These are phyloP conservation scores for Triops cancriformis DNA, from an alignment of 1,140 invertebrate genomes.

Conservation along the genomic window DNA sequence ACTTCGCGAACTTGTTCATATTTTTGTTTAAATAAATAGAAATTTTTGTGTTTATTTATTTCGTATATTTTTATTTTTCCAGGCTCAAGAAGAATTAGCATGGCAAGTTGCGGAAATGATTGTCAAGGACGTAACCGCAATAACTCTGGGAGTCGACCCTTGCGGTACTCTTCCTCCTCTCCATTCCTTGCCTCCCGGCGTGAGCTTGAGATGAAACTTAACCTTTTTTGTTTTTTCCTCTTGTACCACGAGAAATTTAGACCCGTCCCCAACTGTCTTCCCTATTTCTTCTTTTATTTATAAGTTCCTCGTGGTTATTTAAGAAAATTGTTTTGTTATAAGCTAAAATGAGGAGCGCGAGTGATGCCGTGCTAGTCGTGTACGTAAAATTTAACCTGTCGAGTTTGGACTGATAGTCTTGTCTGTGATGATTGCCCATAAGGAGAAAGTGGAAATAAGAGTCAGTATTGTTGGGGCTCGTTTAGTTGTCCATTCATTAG, in stretches of 20 bases:
- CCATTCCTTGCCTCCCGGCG: neutral
- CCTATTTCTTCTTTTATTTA: neutral
- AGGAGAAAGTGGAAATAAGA: neutral
- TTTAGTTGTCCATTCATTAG: neutral
- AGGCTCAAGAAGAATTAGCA: conserved; percentile 85
- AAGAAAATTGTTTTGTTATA: neutral
- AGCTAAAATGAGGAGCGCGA: neutral
- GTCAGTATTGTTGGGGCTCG: neutral
- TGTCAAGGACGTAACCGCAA: conserved; percentile 77
- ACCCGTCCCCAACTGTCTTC: neutral
- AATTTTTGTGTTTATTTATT: conserved; percentile 18
- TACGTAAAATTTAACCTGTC: neutral
- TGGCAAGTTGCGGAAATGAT: conserved; percentile 93
- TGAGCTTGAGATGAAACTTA: neutral
- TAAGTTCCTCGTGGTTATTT: neutral
- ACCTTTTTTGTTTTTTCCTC: neutral
- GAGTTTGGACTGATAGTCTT: neutral
- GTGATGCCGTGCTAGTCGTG: neutral
- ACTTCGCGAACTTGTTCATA: neutral
- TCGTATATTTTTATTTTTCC: conserved; percentile 24
- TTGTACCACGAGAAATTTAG: neutral
- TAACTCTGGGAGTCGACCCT: conserved; percentile 54
- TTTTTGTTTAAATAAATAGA: neutral
- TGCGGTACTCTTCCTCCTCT: neutral
- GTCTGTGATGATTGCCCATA: neutral